These are phyloP conservation scores for Thalassoma bifasciatum DNA, from an alignment of 2,113 vertebrate genomes.

Conservation along the genomic window DNA sequence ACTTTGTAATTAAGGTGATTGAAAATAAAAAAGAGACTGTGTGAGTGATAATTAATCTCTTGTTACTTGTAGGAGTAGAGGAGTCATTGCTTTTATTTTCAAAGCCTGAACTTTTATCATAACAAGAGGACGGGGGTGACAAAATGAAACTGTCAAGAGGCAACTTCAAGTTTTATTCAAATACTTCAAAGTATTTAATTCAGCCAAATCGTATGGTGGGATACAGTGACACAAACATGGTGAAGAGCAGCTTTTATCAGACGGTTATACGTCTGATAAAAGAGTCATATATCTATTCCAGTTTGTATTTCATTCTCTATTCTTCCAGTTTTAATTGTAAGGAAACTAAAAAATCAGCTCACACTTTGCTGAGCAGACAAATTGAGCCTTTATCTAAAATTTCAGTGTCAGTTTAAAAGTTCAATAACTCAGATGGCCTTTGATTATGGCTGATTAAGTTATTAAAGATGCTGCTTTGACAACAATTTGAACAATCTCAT, in stretches of 20 bases:
- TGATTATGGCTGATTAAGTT: no score
- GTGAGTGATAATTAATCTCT: background rate
- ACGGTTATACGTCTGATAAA: background rate
- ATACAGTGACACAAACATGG: background rate
- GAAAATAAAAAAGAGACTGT: background rate
- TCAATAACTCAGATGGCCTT: no score
- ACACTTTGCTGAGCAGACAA: no score
- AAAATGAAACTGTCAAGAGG: background rate
- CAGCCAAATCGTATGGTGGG: background rate
- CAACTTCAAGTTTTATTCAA: background rate
- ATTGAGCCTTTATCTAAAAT: no score
- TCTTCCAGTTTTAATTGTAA: no score
- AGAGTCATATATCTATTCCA: no score
- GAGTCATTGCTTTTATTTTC: background rate
- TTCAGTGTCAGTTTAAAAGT: no score
- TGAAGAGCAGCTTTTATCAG: background rate
- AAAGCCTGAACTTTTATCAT: background rate
- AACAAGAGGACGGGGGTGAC: background rate
- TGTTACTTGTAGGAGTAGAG: background rate
- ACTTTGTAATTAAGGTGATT: background rate
- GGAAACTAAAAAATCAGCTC: no score
- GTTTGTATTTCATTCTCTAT: no score
- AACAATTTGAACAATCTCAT: no score
- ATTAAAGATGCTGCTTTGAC: no score
- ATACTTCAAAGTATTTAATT: background rate